Base-by-base conservation (phyloP, 2,888 invertebrate genomes). In the Agrotis puta region DNA sequence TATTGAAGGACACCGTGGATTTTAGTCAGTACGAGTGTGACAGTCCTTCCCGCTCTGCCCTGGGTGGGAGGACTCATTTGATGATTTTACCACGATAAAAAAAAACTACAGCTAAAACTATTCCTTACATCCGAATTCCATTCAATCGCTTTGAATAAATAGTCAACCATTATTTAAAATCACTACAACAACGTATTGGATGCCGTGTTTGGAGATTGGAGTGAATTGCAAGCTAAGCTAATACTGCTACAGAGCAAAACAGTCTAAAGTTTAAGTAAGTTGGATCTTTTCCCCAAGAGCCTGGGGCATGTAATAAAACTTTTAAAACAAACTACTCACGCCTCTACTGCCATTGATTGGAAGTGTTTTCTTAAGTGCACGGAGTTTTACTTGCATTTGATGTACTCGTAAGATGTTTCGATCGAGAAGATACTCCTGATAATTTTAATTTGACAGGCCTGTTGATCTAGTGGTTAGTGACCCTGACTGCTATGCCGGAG, bases 301-400 rank as follows among this genome's bases (percentile, higher is more conserved):
- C 48, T 39, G 48, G 16, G 53, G 64, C 56, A 73, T 64, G 80
- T 79, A 83, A 79, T 79, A 79, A 67, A 82, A 79, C 63, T 79
- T 79, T 79, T 54, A 67, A 74, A 73, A 73, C 74, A 43, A 82
- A 73, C 80, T 67, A 61, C 58, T 69, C 54, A 69, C 54, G 57
- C 62, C 27, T 54, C 27, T 13, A 16, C 50, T 51, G 27, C 48
- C 27, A 66, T 79, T 67, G 78, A 82, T 79, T 67, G 66, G 59
- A 24, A 83, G 64, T 57, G 66, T 66, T 73, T 64, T 43, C 74
- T 57, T 71, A 39, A 71, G 79, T 56, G 53, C 63, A 56, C 53
- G 56, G 33, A 64, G 16, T 33, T 58, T 22, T 59, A 22, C n/a
- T 48, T 65, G n/a, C 18, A 54, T 6, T 78, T 50, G 7, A 24